Percentiles rank a stretch among this genome's conserved stretches.
phyloP scores from a whole-genome alignment of 2,797 vertebrate species.

The Spinus pinus region DNA sequence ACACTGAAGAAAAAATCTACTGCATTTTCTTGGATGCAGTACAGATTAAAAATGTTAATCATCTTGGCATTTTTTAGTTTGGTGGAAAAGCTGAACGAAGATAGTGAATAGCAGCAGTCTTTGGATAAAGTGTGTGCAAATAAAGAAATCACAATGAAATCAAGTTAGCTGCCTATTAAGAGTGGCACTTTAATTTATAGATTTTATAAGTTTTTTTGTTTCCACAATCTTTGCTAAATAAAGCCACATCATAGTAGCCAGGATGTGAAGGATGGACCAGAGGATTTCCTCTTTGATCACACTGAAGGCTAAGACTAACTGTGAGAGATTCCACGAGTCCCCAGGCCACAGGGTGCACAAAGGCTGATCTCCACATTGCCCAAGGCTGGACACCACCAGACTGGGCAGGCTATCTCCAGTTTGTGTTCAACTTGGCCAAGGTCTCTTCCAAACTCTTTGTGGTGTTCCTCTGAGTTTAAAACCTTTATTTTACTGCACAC shows the following conservation, averaged over 20 bases:
- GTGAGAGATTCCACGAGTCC: accelerated
- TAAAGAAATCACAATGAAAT: background rate
- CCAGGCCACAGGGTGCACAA: background rate
- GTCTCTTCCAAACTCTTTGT: background rate
- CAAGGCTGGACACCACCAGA: background rate
- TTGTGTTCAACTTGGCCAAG: background rate
- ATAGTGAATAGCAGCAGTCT: background rate
- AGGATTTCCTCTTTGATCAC: background rate
- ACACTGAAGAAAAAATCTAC: background rate
- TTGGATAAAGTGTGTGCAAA: background rate
- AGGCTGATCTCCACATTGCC: background rate
- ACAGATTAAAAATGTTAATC: background rate
- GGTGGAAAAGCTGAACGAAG: background rate
- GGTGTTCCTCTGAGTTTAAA: background rate
- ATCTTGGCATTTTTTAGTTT: background rate
- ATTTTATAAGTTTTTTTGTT: background rate
- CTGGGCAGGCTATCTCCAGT: background rate
- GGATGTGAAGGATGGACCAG: background rate
- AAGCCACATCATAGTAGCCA: background rate
- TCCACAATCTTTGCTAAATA: background rate
- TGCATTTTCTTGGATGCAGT: background rate
- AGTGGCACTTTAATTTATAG: background rate
- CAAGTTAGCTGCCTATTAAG: background rate
- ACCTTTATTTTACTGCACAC: background rate
- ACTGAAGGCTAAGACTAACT: background rate